phyloP scores from a whole-genome alignment of 2,797 vertebrate genomes.

The Aviceda leuphotes region DNA sequence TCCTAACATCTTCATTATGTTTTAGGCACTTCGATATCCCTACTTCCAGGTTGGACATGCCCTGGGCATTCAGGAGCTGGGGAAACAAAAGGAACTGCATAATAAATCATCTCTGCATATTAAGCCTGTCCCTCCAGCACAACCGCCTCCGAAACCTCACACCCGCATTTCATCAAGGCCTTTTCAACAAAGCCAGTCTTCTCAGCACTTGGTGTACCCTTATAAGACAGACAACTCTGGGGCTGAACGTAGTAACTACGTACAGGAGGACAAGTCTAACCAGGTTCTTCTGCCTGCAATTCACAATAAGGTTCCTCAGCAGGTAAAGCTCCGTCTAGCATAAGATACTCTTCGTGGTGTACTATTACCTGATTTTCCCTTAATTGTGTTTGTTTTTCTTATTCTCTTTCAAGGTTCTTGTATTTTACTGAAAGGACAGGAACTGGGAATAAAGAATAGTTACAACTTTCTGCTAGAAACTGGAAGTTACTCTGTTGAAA shows the following conservation, averaged over 20 bases:
- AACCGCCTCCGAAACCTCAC: conserved; percentile 80
- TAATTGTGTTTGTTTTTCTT: background rate
- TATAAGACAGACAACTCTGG: conserved; percentile 76
- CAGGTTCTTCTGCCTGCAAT: conserved; percentile 81
- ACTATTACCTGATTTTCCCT: background rate
- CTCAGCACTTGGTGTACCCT: conserved; percentile 75
- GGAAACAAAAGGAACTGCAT: conserved; percentile 78
- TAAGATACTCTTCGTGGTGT: background rate
- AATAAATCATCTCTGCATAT: conserved; percentile 65
- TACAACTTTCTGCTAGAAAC: background rate
- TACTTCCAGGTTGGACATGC: conserved; percentile 91
- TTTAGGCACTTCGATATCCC: conserved; percentile 89
- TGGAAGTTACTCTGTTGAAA: background rate
- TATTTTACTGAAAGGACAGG: background rate
- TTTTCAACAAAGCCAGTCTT: conserved; percentile 82
- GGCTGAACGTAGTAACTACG: conserved; percentile 66
- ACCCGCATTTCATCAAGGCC: conserved; percentile 79
- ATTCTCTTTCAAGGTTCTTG: background rate
- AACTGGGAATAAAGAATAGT: background rate
- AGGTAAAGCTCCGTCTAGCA: conserved; percentile 71
- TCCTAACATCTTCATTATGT: background rate
- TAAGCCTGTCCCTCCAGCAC: conserved; percentile 77
- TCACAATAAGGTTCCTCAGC: conserved; percentile 76
- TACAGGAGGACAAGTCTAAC: conserved; percentile 73
- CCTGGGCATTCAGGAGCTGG: conserved; percentile 85